Percentiles rank a stretch among this genome's conserved stretches.
phyloP scores from a whole-genome alignment of 2,797 vertebrate species.

The Australoheros facetus region DNA sequence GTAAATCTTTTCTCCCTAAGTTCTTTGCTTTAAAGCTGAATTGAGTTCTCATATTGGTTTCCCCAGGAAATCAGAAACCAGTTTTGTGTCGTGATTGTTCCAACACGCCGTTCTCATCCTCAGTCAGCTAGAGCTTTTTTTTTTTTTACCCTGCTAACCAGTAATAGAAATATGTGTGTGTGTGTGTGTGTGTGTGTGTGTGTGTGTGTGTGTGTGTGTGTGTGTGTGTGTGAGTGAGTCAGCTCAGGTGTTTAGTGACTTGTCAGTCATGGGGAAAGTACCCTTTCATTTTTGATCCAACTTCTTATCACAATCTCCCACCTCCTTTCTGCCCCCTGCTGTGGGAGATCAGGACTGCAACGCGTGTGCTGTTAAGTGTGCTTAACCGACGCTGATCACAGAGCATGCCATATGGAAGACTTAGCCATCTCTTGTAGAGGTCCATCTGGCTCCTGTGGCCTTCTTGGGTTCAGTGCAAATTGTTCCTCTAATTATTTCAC shows the following conservation, averaged over 20 bases:
- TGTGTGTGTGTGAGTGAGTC: conserved; percentile 17
- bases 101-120: not conserved
- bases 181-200: not conserved
- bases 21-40: not conserved
- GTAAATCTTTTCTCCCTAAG: not conserved
- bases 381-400: conserved; percentile 56
- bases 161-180: conserved; percentile 27
- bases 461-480: conserved; percentile 44
- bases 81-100: not conserved
- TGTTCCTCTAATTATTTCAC: conserved; percentile 58
- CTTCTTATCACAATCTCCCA: not conserved
- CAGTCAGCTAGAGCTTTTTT: not conserved
- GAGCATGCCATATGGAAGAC: conserved; percentile 69
- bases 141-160: conserved; percentile 25
- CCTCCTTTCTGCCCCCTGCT: conserved; percentile 53
- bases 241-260: conserved; percentile 38
- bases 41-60: rapidly evolving
- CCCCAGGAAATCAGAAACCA: not conserved
- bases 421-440: conserved; percentile 54
- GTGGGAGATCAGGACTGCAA: conserved; percentile 35
- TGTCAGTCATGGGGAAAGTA: conserved; percentile 40
- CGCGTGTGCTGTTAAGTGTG: not conserved
- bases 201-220: too few species aligned
- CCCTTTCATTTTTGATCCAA: not conserved
- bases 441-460: conserved; percentile 71